Conservation (phyloP, 2,113 vertebrate species). For the Catharus bicknelli region DNA sequence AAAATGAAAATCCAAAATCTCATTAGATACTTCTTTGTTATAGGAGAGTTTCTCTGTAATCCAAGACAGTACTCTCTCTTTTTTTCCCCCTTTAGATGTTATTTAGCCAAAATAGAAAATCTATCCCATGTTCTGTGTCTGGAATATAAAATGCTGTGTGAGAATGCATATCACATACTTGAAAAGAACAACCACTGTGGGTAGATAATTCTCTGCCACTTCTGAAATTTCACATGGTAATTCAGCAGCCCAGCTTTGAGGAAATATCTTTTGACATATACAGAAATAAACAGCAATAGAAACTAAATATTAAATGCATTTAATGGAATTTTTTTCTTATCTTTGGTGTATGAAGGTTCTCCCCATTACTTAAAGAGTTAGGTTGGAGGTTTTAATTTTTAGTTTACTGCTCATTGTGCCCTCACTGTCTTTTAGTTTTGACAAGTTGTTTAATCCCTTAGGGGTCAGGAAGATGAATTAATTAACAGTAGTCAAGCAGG, state of each 20-base stretch:
- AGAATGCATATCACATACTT: background rate
- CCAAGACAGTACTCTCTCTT: background rate
- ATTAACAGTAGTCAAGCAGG: background rate
- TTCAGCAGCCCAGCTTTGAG: background rate
- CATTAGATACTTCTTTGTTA: background rate
- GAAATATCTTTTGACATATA: background rate
- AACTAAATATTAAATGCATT: background rate
- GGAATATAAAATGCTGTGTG: background rate
- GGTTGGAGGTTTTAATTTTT: background rate
- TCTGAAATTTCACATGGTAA: background rate
- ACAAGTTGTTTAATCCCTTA: background rate
- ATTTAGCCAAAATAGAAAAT: background rate
- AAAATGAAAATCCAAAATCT: background rate
- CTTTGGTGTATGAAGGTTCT: background rate
- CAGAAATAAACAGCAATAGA: background rate
- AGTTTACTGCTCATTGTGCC: background rate
- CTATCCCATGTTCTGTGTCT: fast-evolving
- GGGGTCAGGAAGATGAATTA: background rate
- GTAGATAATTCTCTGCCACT: background rate
- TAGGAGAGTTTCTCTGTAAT: background rate
- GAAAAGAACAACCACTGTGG: background rate
- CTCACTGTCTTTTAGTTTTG: background rate
- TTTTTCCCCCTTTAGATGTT: background rate
- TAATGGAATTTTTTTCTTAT: background rate
- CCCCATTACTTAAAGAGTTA: background rate